phyloP scores from a whole-genome alignment of 2,113 vertebrate genomes.

The Phoxinus phoxinus region DNA sequence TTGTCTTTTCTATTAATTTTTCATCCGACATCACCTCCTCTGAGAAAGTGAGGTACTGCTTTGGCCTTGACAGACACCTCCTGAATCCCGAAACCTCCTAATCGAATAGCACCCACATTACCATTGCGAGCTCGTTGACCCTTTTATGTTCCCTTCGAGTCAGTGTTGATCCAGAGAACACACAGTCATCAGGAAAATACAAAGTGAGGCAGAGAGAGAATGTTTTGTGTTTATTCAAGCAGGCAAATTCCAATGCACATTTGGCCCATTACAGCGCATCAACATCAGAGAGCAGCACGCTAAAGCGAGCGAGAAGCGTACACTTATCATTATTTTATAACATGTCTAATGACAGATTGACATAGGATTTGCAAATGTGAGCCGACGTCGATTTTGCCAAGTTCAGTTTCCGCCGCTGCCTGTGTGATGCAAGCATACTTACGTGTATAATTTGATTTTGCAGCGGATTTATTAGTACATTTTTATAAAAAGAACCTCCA shows the following conservation, averaged over 20 bases:
- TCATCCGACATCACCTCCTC: not conserved
- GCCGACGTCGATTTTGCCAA: conserved; percentile 88
- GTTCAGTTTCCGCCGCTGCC: conserved; percentile 85
- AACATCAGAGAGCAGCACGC: conserved; percentile 85
- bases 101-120: not conserved
- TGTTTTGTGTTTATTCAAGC: conserved; percentile 95
- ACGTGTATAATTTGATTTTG: conserved; percentile 94
- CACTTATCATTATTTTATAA: conserved; percentile 97
- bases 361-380: conserved; percentile 92
- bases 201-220: conserved; percentile 89
- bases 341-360: conserved; percentile 99
- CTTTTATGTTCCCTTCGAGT: conserved; percentile 68
- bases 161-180: conserved; percentile 84
- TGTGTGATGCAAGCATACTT: conserved; percentile 89
- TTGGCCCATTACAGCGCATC: conserved; percentile 94
- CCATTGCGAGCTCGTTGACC: conserved; percentile 64
- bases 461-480: conserved; percentile 88
- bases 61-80: not conserved
- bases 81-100: not conserved
- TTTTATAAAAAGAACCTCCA: conserved; percentile 88
- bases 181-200: conserved; percentile 83
- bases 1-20: not conserved
- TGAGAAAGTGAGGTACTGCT: not conserved
- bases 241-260: conserved; percentile 91
- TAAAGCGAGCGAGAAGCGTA: conserved; percentile 86